Conservation (phyloP, 2,797 vertebrate species). For the Cyprinella venusta region DNA sequence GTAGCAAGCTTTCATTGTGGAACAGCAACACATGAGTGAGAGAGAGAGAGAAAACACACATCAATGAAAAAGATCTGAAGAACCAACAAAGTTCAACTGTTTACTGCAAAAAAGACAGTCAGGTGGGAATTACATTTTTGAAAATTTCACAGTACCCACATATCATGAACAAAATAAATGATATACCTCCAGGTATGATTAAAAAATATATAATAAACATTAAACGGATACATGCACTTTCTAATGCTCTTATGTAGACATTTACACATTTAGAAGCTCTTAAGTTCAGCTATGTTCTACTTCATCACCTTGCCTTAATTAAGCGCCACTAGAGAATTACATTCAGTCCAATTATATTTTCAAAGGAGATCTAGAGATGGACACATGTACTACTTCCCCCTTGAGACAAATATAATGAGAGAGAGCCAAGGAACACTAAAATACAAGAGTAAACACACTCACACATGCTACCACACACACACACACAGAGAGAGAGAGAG, state of each 20-base stretch:
- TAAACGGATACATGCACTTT: conserved; percentile 43
- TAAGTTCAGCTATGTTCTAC: conserved; percentile 71
- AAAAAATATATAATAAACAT: conserved; percentile 3
- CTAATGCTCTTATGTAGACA: conserved; percentile 50
- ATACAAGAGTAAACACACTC: conserved; percentile 10
- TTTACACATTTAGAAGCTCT: conserved; percentile 12
- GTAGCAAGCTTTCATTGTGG: neutral
- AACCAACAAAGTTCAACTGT: conserved; percentile 30
- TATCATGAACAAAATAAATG: conserved; percentile 9
- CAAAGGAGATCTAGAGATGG: conserved; percentile 75
- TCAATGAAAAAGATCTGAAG: conserved; percentile 36
- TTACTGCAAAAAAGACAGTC: conserved; percentile 6
- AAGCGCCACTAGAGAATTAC: conserved; percentile 75
- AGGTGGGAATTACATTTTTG: conserved; percentile 2
- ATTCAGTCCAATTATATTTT: conserved; percentile 80
- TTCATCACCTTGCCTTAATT: conserved; percentile 80
- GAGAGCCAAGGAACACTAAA: neutral
- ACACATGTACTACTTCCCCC: conserved; percentile 55
- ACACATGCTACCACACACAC: conserved; percentile 1
- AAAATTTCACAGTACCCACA: neutral
- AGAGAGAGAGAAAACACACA: conserved; percentile 8
- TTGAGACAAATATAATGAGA: conserved; percentile 43
- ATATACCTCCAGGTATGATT: conserved; percentile 13
- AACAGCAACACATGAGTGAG: neutral
- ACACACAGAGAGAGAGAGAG: neutral